Percentiles rank a stretch among this genome's conserved stretches.
phyloP scores from a whole-genome alignment of 2,113 vertebrate species.

The Hydropotes inermis region DNA sequence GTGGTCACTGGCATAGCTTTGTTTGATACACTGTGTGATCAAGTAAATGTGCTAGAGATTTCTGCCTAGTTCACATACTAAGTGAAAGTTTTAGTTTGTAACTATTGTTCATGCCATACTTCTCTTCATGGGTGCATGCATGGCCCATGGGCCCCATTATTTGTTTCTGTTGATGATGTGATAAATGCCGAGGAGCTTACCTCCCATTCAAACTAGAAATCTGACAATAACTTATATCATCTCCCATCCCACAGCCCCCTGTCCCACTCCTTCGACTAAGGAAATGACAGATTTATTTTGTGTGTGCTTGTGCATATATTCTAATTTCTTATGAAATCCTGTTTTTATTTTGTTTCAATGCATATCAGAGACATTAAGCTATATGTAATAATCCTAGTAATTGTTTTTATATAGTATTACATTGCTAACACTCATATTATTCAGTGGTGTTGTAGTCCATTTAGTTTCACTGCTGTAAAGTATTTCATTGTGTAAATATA shows the following conservation, averaged over 20 bases:
- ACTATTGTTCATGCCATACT: accelerated
- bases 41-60: neutral
- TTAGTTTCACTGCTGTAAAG: neutral
- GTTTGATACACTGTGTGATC: neutral
- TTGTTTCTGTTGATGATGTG: neutral
- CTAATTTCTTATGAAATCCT: neutral
- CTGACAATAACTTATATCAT: neutral
- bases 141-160: neutral
- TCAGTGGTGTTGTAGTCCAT: neutral
- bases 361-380: neutral
- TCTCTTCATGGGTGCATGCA: accelerated
- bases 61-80: neutral
- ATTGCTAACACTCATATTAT: neutral
- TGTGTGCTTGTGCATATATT: neutral
- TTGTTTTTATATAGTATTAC: neutral
- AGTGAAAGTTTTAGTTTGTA: neutral
- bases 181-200: neutral
- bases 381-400: neutral
- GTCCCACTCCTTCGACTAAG: neutral
- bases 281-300: neutral
- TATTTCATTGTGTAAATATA: neutral
- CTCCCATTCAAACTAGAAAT: neutral
- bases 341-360: neutral
- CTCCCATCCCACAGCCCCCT: neutral
- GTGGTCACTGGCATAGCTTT: accelerated